A percentile compares a stretch with the other conserved stretches of the same genome.
Conservation (phyloP, 2,797 vertebrate species). For the Acanthornis magna region DNA sequence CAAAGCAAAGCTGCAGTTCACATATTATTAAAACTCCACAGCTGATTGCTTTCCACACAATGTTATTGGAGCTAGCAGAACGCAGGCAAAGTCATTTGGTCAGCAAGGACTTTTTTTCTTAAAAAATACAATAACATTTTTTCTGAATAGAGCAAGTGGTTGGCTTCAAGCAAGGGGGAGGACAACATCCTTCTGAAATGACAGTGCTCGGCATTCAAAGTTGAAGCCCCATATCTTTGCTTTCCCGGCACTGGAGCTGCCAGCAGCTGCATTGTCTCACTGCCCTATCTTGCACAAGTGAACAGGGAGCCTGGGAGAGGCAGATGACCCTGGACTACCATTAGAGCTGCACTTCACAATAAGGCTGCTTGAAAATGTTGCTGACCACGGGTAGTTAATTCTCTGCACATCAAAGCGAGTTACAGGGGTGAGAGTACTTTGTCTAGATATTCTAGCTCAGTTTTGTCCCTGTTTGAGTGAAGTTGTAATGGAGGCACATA, state of each 20-base stretch:
- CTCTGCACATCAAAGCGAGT: neutral
- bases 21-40: slow-evolving; percentile 18
- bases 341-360: neutral
- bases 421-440: neutral
- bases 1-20: slow-evolving; percentile 25
- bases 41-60: neutral
- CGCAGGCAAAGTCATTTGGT: neutral
- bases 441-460: neutral
- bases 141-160: neutral
- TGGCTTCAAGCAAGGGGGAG: neutral
- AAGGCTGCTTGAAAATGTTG: neutral
- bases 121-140: neutral
- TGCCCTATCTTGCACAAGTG: neutral
- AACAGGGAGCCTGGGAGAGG: neutral
- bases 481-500: neutral
- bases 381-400: neutral
- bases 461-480: neutral
- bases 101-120: neutral
- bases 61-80: neutral
- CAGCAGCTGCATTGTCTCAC: neutral
- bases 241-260: neutral
- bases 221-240: neutral
- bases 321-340: neutral
- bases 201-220: neutral
- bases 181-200: neutral